Percentiles rank a stretch among this genome's conserved stretches.
phyloP scores from a whole-genome alignment of 2,113 vertebrate species.

The Sapajus apella region DNA sequence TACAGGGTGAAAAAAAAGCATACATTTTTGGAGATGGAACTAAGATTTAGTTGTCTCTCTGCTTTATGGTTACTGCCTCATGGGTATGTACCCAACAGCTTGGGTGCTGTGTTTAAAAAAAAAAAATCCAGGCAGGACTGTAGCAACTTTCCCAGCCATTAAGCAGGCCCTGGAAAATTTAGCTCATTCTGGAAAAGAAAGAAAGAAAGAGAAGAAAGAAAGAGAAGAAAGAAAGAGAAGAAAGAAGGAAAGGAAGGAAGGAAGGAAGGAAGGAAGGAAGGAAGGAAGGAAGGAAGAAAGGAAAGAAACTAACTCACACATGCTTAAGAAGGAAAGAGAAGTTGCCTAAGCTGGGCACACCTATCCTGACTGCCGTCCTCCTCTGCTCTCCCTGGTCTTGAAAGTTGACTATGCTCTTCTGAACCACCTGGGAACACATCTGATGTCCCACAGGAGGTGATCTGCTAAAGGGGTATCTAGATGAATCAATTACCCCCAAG shows the following conservation, averaged over 20 bases:
- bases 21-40: constrained; percentile 71
- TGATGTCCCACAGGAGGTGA: not conserved
- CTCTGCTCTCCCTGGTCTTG: not conserved
- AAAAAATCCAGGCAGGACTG: constrained; percentile 7
- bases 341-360: not conserved
- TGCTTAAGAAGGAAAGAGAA: constrained; percentile 8
- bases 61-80: constrained; percentile 69
- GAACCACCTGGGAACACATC: not conserved
- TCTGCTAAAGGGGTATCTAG: not conserved
- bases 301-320: not conserved
- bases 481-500: not conserved
- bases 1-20: not conserved
- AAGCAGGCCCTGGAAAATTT: constrained; percentile 55
- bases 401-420: not conserved
- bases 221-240: too few species aligned
- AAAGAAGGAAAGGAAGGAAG: too few species aligned
- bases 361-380: not conserved
- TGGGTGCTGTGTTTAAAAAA: constrained; percentile 30
- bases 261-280: too few species aligned
- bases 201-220: not conserved
- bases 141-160: constrained; percentile 53
- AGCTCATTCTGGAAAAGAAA: constrained; percentile 35
- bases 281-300: too few species aligned
- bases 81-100: constrained; percentile 51
- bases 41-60: constrained; percentile 72